Conservation (phyloP, 2,797 vertebrate species). For the Cossypha niveicapilla region DNA sequence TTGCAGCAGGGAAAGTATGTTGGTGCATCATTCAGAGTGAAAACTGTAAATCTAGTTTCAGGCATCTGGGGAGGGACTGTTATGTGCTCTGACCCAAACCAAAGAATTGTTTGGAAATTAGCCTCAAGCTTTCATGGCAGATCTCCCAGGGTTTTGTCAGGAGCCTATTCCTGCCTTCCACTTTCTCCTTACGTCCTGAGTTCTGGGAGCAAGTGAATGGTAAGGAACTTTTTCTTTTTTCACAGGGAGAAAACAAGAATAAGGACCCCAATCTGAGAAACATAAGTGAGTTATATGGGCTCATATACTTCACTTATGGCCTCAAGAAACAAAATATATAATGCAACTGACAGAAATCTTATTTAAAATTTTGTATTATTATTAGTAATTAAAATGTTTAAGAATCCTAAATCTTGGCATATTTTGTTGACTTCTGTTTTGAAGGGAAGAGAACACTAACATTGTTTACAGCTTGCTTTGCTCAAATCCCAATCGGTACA, state of each 20-base stretch:
- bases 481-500: background rate
- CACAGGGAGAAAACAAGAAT: background rate
- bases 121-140: background rate
- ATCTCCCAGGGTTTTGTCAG: background rate
- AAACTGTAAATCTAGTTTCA: background rate
- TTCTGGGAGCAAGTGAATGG: background rate
- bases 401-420: background rate
- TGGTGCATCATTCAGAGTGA: background rate
- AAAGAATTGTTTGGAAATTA: background rate
- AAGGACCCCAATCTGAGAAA: background rate
- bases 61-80: background rate
- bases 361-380: background rate
- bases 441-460: background rate
- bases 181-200: background rate
- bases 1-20: background rate
- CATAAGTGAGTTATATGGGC: background rate
- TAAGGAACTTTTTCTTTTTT: background rate
- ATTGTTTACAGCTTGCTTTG: background rate
- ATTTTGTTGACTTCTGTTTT: accelerated
- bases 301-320: too few species aligned
- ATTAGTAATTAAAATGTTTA: background rate
- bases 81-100: background rate
- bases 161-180: background rate
- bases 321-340: background rate
- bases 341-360: background rate